Evolutionary conservation across 2,888 invertebrate genomes (phyloP).

Genomic region (Calameuta pallipes): DNA sequence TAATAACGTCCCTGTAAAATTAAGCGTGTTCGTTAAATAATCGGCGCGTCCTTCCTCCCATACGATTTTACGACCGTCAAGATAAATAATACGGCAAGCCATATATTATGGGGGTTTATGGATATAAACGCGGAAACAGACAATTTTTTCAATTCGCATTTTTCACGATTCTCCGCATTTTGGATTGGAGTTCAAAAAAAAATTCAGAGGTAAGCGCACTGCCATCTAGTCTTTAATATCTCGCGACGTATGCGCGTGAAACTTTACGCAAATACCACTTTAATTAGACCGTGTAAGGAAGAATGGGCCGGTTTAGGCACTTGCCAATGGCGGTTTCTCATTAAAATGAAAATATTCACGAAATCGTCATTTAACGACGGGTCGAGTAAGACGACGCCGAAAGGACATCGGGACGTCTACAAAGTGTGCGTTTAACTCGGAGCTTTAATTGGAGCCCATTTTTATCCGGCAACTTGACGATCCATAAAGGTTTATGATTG

Average conservation of each 20-base stretch:
- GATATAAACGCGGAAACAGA: neutral
- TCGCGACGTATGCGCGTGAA: neutral
- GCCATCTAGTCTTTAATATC: neutral
- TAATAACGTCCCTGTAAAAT: constrained; percentile 30
- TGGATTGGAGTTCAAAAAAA: neutral
- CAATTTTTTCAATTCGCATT: neutral
- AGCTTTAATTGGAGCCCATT: neutral
- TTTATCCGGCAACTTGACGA: neutral
- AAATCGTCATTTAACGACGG: neutral
- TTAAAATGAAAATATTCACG: neutral
- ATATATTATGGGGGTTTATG: neutral
- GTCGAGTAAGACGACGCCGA: neutral
- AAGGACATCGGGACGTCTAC: neutral
- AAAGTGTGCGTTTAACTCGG: neutral
- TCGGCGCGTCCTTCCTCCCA: neutral
- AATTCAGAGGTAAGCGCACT: neutral
- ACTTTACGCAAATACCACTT: neutral
- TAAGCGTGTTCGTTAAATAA: neutral
- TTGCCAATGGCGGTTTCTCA: neutral
- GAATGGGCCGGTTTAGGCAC: neutral
- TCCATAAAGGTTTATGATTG: neutral
- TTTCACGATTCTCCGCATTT: neutral
- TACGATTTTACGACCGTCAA: neutral
- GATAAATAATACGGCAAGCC: neutral
- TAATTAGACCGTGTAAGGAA: neutral